Evolutionary conservation across 2,888 invertebrate genomes (phyloP).

Genomic region (Dusona sp.): DNA sequence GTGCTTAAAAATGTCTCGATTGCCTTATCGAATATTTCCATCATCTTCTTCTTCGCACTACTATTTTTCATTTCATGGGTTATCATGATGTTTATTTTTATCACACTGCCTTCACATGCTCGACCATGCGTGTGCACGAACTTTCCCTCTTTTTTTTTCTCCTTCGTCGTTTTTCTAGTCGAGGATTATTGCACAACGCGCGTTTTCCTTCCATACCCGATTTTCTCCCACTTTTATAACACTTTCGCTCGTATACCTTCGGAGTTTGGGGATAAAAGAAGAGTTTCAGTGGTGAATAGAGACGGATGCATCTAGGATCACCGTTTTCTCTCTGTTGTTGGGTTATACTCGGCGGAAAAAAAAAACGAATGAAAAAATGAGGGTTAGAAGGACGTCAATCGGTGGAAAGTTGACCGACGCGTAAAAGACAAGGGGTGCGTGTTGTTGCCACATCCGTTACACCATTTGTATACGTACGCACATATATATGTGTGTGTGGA

Average conservation of each 20-base stretch:
- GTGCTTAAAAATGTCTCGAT: too few species aligned
- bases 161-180: background rate
- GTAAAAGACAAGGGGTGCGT: slow-evolving; percentile 72
- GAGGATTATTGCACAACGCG: slow-evolving; percentile 42
- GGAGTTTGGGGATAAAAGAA: slow-evolving; percentile 46
- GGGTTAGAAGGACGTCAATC: slow-evolving; percentile 70
- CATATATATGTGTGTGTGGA: slow-evolving; percentile 15
- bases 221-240: background rate
- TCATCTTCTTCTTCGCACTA: too few species aligned
- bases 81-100: too few species aligned
- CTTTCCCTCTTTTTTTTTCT: too few species aligned
- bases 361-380: slow-evolving; percentile 46
- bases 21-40: too few species aligned
- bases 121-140: too few species aligned
- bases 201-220: slow-evolving; percentile 23
- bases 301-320: slow-evolving; percentile 51
- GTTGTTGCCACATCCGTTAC: slow-evolving; percentile 58
- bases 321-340: slow-evolving; percentile 36
- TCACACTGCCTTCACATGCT: too few species aligned
- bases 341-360: slow-evolving; percentile 43
- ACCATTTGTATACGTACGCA: slow-evolving; percentile 6
- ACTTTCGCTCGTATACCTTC: slow-evolving; percentile 4
- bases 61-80: too few species aligned
- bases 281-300: slow-evolving; percentile 17
- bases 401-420: slow-evolving; percentile 72